Evolutionary conservation across 2,113 vertebrate species (phyloP), one percentile per base, ranked within the genome.

Genomic region (Anolis sagrei): DNA sequence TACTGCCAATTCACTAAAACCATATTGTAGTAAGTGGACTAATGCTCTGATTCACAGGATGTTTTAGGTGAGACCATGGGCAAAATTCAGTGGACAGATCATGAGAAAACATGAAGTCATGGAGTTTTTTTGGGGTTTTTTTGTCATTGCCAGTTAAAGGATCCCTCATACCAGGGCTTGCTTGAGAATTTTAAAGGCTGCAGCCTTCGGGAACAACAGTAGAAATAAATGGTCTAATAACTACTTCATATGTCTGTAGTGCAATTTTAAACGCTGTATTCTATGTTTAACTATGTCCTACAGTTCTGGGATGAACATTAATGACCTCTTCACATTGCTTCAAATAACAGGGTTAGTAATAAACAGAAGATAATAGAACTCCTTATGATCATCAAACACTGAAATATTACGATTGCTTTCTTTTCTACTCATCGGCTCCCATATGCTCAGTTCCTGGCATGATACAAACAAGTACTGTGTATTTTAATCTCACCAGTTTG

Each of bases 401-500:
- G 92, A 92, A 92, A 86, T 90, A 49, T 29, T 5, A 0, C 58
- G 75, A 90, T 87, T 29, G 69, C 70, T 18, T 85, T 93, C 91
- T 84, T 85, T 76, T 51, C 79, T 4, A 23, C 61, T 8, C 23
- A 7, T 5, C 68, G 13, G 18, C 25, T 32, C 49, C 8, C 27
- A 32, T 78, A 89, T 51, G 14, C 83, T 90, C 2, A 23, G 80
- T 94, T 72, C 91, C 66, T 74, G 34, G 86, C 85, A 90, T 88
- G 92, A 91, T 92, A 94, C 81, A 62, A 85, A 87, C 91, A 94
- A 95, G 96, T 93, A 93, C 93, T 64, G 7, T 81, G 89, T 91
- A 92, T 94, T 93, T 94, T 95, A 95, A 94, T 93, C 93, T 95
- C 95, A 93, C 83, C 87, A 85, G 94, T 95, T 94, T 95, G 93